A percentile compares a stretch with the other conserved stretches of the same genome.
These are phyloP conservation scores for Hemiprocne comata DNA, from an alignment of 2,113 vertebrate species.

Conservation along the genomic window DNA sequence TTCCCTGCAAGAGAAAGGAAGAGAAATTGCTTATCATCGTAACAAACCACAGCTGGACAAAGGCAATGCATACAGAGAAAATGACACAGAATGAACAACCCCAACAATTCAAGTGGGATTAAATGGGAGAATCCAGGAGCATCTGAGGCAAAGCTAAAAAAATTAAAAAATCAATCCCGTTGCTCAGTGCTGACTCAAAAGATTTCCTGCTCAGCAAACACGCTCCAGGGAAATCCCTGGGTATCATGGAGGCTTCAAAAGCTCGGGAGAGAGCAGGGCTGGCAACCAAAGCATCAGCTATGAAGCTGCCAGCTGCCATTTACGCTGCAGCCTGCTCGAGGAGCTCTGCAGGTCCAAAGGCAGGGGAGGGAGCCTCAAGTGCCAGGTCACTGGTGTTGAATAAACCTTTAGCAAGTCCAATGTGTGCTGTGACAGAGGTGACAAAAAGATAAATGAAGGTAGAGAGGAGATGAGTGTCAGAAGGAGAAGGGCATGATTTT, in stretches of 20 bases:
- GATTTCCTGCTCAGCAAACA: not conserved
- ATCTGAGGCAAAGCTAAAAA: not conserved
- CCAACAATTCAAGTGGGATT: not conserved
- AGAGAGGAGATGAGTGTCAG: not conserved
- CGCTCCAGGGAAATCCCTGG: not conserved
- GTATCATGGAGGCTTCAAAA: not conserved
- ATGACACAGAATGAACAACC: not conserved
- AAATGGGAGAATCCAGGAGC: not conserved
- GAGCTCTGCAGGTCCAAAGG: not conserved
- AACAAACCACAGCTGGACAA: not conserved
- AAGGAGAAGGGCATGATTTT: not conserved
- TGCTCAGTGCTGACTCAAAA: not conserved
- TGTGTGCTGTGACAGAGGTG: accelerated
- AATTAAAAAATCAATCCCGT: not conserved
- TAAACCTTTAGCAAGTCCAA: not conserved
- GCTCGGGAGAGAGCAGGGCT: not conserved
- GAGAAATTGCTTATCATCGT: not conserved
- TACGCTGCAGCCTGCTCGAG: not conserved
- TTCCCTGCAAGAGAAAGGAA: not conserved
- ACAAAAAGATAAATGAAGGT: not conserved
- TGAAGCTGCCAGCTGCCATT: not conserved
- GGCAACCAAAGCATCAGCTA: not conserved
- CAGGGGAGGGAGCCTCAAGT: not conserved
- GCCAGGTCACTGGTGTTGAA: not conserved
- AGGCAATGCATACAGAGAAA: not conserved